Base-by-base conservation (phyloP, 2,797 vertebrate species). In the Tragopan temminckii region DNA sequence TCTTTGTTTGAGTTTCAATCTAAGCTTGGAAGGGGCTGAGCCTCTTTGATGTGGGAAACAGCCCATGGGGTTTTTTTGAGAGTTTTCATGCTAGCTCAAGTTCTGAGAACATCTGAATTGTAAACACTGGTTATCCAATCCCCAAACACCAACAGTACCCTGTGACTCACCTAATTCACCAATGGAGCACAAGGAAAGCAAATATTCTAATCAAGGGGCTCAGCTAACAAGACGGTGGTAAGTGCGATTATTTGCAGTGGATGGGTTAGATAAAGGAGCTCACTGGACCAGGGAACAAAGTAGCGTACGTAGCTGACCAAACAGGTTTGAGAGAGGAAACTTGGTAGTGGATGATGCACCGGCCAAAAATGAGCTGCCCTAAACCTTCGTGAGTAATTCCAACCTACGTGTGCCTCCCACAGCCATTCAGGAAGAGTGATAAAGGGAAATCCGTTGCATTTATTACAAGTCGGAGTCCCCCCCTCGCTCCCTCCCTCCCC, bases 11-110 rank as follows among this genome's bases (percentile, higher is more conserved):
- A 94, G 94, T 89, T 93, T 96, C 89, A 95, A 77, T 33, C 80
- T 52, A 66, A 92, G 89, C 84, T 92, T 25, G 81, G 88, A 89
- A 83, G 71, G 64, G 85, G 66, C 85, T 93, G 92, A 36, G 58
- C 58, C 58, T 76, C 96, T 93, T 95, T 96, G 95, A 96, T 96
- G 96, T 95, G 94, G 96, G 87, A 92, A 96, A 96, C 94, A 95
- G 92, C 91, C 85, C 76, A 38, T 18, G 92, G 84, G 79, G 7
- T 0, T 33, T 80, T 86, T 87, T 80, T 33, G 66, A 94, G 95
- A 80, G 91, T 96, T 96, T 96, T 96, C 94, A 12, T 92, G 91
- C 95, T 36, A 88, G 94, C 95, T 96, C 91, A 85, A 95, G 94
- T 89, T 93, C 91, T 92, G 92, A 94, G 93, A 94, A 93, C 87